Conservation (phyloP, 2,797 vertebrate genomes). For the Tokudaia tokunoshimensis region DNA sequence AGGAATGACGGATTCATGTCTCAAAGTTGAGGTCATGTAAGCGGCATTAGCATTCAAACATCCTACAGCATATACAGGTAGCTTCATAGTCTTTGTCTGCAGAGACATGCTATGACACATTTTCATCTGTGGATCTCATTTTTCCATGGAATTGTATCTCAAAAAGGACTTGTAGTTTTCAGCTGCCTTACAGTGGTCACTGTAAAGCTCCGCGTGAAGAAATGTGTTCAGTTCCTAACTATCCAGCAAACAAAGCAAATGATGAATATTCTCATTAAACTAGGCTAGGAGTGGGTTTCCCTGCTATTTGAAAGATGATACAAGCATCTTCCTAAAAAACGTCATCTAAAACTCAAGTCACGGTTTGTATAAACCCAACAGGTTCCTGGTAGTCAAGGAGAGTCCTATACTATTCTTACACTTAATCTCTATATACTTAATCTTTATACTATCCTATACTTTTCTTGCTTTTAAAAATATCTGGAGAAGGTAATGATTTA, state of each 20-base stretch:
- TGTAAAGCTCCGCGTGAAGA: slow-evolving; percentile 11
- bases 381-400: neutral
- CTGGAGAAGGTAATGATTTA: neutral
- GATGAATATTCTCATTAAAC: slow-evolving; percentile 1
- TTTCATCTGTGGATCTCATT: neutral
- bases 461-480: neutral
- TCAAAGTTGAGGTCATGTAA: neutral
- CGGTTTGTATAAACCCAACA: slow-evolving; percentile 7
- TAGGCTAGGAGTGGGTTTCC: neutral
- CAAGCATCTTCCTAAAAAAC: slow-evolving; percentile 1
- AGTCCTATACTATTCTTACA: neutral
- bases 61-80: neutral
- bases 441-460: neutral
- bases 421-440: neutral
- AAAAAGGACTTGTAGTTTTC: slow-evolving; percentile 14
- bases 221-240: neutral
- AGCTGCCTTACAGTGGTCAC: neutral
- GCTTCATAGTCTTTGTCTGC: neutral
- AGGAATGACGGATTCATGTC: neutral
- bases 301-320: slow-evolving; percentile 14
- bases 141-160: slow-evolving; percentile 35
- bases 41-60: neutral
- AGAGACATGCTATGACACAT: neutral
- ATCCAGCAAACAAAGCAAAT: slow-evolving; percentile 5
- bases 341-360: slow-evolving; percentile 28